Evolutionary conservation across 23 tunicate genomes (phyloP).

Genomic region (Ciona savignyi): DNA sequence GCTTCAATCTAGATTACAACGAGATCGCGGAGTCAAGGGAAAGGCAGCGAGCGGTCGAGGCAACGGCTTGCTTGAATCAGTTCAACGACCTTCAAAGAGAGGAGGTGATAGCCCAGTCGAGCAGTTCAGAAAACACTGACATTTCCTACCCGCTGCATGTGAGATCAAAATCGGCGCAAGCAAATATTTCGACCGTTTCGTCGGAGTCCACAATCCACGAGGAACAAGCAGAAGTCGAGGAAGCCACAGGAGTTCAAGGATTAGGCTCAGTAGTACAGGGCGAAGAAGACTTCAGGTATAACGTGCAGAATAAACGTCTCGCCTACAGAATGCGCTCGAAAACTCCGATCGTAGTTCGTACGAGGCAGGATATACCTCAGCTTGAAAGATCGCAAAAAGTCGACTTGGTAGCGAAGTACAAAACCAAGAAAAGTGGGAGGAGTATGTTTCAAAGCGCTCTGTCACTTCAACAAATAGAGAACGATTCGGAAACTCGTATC

Average conservation of each 20-base stretch:
- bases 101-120: too few species aligned
- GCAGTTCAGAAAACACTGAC: neutral
- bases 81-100: neutral
- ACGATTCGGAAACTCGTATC: too few species aligned
- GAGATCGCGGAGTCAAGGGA: neutral
- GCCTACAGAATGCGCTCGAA: neutral
- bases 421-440: too few species aligned
- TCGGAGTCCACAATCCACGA: neutral
- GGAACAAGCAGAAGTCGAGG: neutral
- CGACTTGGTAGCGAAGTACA: too few species aligned
- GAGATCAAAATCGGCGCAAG: neutral
- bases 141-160: neutral
- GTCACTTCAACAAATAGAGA: too few species aligned
- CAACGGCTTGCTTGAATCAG: neutral
- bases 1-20: neutral
- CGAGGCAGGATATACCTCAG: neutral
- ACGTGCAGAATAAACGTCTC: neutral
- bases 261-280: neutral
- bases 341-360: neutral
- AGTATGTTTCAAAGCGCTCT: too few species aligned
- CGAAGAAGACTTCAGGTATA: neutral
- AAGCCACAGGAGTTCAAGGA: neutral
- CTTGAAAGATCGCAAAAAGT: too few species aligned
- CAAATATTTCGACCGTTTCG: neutral
- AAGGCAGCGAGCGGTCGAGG: neutral